Evolutionary conservation across 1,140 invertebrate species (phyloP).

Genomic region (Nixonia krombeini): DNA sequence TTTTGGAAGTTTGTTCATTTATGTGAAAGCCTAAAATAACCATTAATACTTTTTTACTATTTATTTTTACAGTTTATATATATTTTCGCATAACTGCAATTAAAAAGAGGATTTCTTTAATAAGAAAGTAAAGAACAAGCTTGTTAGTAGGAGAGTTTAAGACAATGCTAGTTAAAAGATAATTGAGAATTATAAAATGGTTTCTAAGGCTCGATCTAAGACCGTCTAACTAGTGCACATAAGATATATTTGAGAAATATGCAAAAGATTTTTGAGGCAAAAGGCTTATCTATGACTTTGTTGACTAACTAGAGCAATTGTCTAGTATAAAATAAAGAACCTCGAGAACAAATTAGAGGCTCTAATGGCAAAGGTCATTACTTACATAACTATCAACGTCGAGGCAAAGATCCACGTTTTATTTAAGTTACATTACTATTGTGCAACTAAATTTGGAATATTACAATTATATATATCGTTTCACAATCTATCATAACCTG

Average conservation of each 20-base stretch:
- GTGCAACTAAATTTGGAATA: constrained; percentile 47
- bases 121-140: constrained; percentile 10
- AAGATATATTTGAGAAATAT: constrained; percentile 36
- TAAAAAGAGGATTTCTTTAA: constrained; percentile 25
- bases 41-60: no score
- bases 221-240: constrained; percentile 43
- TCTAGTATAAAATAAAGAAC: constrained; percentile 28
- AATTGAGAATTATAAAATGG: constrained; percentile 38
- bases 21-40: no score
- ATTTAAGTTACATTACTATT: constrained; percentile 51
- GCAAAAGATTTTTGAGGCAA: constrained; percentile 62
- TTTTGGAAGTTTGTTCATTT: no score
- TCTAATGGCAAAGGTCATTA: constrained; percentile 50
- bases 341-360: constrained; percentile 42
- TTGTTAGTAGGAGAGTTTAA: constrained; percentile 10
- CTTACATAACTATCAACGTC: constrained; percentile 64
- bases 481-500: no score
- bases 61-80: no score
- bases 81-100: background rate
- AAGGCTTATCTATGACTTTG: constrained; percentile 63
- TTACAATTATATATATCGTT: constrained; percentile 56
- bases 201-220: constrained; percentile 45
- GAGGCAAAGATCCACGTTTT: constrained; percentile 59
- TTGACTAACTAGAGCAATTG: constrained; percentile 42
- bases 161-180: constrained; percentile 25